These are phyloP conservation scores for Anastrepha ludens DNA, from an alignment of 1,140 invertebrate genomes.

Conservation along the genomic window DNA sequence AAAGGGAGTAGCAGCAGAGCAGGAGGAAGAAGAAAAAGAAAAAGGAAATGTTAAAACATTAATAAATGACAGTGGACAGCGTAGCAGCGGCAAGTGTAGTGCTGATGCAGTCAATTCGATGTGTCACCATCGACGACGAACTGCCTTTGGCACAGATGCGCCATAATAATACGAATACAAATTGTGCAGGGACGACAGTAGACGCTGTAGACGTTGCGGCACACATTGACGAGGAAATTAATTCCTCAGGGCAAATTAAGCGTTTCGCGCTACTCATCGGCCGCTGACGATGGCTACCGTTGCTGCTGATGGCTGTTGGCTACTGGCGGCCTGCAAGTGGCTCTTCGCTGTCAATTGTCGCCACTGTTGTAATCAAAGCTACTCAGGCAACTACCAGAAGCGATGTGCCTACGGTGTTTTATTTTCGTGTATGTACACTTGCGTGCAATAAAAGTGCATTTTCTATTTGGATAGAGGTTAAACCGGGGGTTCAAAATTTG, in stretches of 20 bases:
- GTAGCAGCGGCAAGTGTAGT: constrained; percentile 6
- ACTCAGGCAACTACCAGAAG: neutral
- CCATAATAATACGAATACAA: neutral
- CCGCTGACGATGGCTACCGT: neutral
- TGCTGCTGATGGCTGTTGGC: neutral
- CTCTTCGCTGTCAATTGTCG: constrained; percentile 11
- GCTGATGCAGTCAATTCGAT: constrained; percentile 10
- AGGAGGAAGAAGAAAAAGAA: neutral
- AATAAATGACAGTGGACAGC: constrained; percentile 40
- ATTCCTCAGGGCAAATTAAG: constrained; percentile 41
- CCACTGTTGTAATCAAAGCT: constrained; percentile 7
- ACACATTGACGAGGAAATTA: constrained; percentile 37
- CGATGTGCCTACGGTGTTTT: too few species aligned
- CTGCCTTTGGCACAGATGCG: neutral
- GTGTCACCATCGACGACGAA: constrained; percentile 22
- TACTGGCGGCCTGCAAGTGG: neutral
- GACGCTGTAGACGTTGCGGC: neutral
- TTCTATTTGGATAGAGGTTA: too few species aligned
- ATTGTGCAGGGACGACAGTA: neutral
- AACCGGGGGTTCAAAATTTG: too few species aligned
- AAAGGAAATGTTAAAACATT: neutral
- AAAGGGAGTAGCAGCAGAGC: neutral
- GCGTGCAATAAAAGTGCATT: too few species aligned
- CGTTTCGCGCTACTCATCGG: constrained; percentile 33
- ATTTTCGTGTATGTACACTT: too few species aligned